These are phyloP conservation scores for Cavia aperea DNA, from an alignment of 2,113 vertebrate genomes.

Conservation along the genomic window DNA sequence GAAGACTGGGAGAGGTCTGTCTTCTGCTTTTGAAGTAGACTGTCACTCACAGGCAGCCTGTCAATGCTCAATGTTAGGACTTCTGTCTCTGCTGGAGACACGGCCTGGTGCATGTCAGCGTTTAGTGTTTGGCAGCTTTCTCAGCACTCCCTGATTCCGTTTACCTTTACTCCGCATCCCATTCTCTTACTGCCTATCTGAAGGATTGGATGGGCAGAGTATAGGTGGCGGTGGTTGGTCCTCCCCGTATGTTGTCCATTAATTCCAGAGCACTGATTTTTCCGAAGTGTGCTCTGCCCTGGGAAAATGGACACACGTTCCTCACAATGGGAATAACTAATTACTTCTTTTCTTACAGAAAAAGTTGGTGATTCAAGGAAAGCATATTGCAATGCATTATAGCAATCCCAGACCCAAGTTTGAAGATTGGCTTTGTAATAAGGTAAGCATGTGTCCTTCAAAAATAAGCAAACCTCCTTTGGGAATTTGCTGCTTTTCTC, in stretches of 20 bases:
- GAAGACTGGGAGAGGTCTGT: constrained; percentile 68
- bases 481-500: background rate
- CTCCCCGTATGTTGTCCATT: constrained; percentile 86
- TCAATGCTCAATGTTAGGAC: constrained; percentile 76
- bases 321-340: constrained; percentile 81
- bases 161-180: constrained; percentile 81
- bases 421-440: constrained; percentile 99
- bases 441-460: constrained; percentile 75
- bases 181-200: constrained; percentile 84
- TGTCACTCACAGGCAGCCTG: constrained; percentile 74
- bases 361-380: constrained; percentile 94
- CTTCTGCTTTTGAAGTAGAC: constrained; percentile 66
- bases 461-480: background rate
- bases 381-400: constrained; percentile 97
- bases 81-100: constrained; percentile 82
- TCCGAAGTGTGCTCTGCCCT: constrained; percentile 96
- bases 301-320: constrained; percentile 78
- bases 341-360: constrained; percentile 90
- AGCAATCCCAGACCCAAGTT: constrained; percentile 97
- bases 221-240: constrained; percentile 87
- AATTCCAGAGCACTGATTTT: constrained; percentile 89
- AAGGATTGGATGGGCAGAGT: constrained; percentile 86
- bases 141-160: constrained; percentile 82
- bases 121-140: constrained; percentile 81
- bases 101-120: constrained; percentile 80